These are phyloP conservation scores for Monodelphis domestica DNA, from an alignment of 2,797 vertebrate species.

Conservation along the genomic window DNA sequence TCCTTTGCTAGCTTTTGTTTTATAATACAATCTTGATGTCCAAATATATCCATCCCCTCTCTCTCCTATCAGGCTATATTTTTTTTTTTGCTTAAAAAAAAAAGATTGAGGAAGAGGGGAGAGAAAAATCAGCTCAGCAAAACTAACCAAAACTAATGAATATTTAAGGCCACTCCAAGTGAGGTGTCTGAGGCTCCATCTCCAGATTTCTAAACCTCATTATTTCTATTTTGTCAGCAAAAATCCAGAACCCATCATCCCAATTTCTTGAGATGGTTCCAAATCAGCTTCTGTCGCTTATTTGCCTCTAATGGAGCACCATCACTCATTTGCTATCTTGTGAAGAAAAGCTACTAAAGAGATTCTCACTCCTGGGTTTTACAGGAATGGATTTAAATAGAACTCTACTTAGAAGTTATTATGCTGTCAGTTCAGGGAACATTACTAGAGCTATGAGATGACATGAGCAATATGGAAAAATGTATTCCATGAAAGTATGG, in stretches of 20 bases:
- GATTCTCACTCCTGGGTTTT: neutral
- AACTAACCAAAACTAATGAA: neutral
- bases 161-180: neutral
- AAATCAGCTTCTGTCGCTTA: neutral
- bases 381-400: neutral
- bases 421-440: neutral
- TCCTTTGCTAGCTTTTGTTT: neutral
- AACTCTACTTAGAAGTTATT: neutral
- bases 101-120: neutral
- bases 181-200: neutral
- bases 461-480: too few species aligned
- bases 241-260: neutral
- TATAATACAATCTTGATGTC: neutral
- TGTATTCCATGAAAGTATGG: too few species aligned
- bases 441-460: neutral
- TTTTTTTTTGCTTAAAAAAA: neutral
- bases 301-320: neutral
- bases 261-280: neutral
- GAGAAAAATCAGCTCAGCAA: constrained; percentile 29
- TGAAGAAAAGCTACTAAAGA: neutral
- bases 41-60: neutral
- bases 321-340: neutral
- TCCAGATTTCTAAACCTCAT: neutral
- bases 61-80: neutral
- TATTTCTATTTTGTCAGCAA: neutral